phyloP scores from a whole-genome alignment of 2,888 invertebrate genomes.

The Rhagonycha lutea region DNA sequence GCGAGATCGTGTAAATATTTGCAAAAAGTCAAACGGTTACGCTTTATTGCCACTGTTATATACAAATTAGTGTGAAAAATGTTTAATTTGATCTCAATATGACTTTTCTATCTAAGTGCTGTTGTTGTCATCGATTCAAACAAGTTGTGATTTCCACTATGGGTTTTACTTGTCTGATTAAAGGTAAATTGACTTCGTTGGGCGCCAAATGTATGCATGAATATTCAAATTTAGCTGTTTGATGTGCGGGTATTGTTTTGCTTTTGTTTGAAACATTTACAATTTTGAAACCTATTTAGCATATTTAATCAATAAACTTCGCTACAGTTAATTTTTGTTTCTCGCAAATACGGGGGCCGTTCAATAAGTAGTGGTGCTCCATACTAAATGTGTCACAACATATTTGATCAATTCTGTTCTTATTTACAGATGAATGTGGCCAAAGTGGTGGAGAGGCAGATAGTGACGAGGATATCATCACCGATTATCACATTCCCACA shows the following conservation, averaged over 20 bases:
- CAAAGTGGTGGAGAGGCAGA: slow-evolving; percentile 73
- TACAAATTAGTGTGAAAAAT: slow-evolving; percentile 13
- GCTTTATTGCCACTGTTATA: not conserved
- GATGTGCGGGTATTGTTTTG: not conserved
- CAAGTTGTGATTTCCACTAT: slow-evolving; percentile 44
- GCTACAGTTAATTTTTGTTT: not conserved
- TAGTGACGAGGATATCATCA: slow-evolving; percentile 81
- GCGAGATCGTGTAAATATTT: slow-evolving; percentile 7
- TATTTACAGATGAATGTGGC: slow-evolving; percentile 66
- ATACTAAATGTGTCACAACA: too few relatives aligned
- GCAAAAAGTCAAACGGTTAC: not conserved
- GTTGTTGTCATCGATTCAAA: slow-evolving; percentile 44
- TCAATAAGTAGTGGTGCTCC: not conserved
- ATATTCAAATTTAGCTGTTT: slow-evolving; percentile 13
- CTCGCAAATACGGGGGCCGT: not conserved
- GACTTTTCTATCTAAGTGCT: slow-evolving; percentile 24
- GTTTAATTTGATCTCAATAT: slow-evolving; percentile 25
- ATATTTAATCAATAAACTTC: not conserved
- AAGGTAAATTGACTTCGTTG: slow-evolving; percentile 38
- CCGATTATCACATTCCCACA: slow-evolving; percentile 64
- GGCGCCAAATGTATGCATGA: slow-evolving; percentile 7
- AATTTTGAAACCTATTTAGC: not conserved
- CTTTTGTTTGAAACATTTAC: slow-evolving; percentile 4
- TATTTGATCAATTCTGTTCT: not conserved
- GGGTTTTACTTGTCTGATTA: slow-evolving; percentile 45